Evolutionary conservation across 2,797 vertebrate genomes (phyloP).

Genomic region (Balearica regulorum): DNA sequence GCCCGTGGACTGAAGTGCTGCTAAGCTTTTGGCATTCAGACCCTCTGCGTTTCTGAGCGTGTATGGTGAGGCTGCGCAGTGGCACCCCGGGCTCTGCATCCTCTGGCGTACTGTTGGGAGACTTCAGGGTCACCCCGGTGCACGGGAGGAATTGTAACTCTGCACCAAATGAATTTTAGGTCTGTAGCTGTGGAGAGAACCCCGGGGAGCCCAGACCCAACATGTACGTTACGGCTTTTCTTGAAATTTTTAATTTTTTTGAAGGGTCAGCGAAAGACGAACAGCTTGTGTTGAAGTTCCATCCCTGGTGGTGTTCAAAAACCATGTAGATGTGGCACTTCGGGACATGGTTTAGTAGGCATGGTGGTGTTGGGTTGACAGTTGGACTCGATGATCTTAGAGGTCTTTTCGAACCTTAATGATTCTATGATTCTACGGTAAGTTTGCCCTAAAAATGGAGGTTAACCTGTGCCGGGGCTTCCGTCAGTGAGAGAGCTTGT

Average conservation of each 20-base stretch:
- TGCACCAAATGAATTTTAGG: not conserved
- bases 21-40: not conserved
- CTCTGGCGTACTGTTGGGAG: not conserved
- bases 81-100: rapidly evolving
- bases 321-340: too few species aligned
- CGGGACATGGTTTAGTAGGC: too few species aligned
- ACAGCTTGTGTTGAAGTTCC: not conserved
- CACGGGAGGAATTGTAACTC: rapidly evolving
- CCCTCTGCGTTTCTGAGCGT: not conserved
- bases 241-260: not conserved
- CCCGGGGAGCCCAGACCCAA: not conserved
- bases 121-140: not conserved
- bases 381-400: too few species aligned
- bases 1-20: not conserved
- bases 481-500: not conserved
- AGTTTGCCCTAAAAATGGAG: not conserved
- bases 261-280: not conserved
- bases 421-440: too few species aligned
- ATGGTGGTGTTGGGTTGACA: too few species aligned
- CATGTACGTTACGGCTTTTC: not conserved
- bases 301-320: too few species aligned
- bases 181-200: not conserved
- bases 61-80: not conserved
- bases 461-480: not conserved
- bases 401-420: too few species aligned